A percentile compares a stretch with the other conserved stretches of the same genome.
These are phyloP conservation scores for Microhierax caerulescens DNA, from an alignment of 2,797 vertebrate genomes.

Conservation along the genomic window DNA sequence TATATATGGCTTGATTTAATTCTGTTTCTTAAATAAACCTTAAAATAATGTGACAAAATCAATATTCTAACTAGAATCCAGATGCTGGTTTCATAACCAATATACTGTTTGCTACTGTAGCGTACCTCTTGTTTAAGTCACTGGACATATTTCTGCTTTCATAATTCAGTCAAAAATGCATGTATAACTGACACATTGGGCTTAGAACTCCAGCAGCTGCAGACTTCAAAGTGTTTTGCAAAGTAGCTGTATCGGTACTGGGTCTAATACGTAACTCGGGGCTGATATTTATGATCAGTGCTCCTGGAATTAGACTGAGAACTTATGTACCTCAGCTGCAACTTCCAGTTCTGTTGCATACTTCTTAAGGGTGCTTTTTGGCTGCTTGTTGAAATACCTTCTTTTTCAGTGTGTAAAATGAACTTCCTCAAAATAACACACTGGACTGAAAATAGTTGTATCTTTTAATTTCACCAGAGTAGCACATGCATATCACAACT, in stretches of 20 bases:
- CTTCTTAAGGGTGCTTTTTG: background rate
- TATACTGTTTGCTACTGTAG: background rate
- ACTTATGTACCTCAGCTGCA: background rate
- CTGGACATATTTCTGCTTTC: background rate
- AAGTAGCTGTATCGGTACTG: background rate
- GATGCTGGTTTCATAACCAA: background rate
- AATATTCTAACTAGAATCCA: background rate
- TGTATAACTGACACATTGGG: background rate
- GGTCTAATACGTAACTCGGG: background rate
- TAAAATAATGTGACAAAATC: background rate
- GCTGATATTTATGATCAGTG: background rate
- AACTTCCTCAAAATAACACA: slow-evolving; percentile 22
- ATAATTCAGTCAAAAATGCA: background rate
- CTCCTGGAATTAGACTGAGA: background rate
- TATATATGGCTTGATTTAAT: background rate
- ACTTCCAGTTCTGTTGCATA: background rate
- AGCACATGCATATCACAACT: slow-evolving; percentile 5
- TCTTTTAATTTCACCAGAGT: slow-evolving; percentile 13
- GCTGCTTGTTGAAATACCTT: background rate
- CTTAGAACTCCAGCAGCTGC: background rate
- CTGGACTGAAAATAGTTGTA: slow-evolving; percentile 35
- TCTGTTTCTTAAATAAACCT: background rate
- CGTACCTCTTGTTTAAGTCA: background rate
- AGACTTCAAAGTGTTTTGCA: background rate
- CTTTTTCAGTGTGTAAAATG: slow-evolving; percentile 7